These are phyloP conservation scores for Tribolium freemani DNA, from an alignment of 2,888 invertebrate genomes.

Conservation along the genomic window DNA sequence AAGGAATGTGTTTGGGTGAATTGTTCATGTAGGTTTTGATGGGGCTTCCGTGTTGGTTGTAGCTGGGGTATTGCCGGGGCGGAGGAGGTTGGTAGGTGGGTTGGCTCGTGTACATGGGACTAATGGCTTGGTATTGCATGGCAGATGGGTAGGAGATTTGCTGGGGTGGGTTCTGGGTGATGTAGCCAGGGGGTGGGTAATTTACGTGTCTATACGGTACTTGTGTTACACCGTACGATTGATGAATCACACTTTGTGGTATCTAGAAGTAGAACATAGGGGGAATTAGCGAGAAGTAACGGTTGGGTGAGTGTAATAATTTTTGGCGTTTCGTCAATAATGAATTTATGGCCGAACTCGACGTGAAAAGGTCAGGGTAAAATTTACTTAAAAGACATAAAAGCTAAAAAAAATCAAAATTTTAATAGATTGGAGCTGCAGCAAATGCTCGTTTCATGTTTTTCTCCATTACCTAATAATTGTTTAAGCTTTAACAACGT, in stretches of 20 bases:
- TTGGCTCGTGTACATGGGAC: slow-evolving; percentile 60
- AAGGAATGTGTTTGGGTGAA: slow-evolving; percentile 62
- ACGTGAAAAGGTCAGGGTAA: neutral
- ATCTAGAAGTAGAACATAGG: slow-evolving; percentile 52
- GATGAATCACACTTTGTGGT: slow-evolving; percentile 65
- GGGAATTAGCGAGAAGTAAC: neutral
- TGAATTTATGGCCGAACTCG: neutral
- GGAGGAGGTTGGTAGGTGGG: slow-evolving; percentile 55
- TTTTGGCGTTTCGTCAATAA: neutral
- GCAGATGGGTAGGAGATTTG: slow-evolving; percentile 58
- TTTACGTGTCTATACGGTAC: slow-evolving; percentile 55
- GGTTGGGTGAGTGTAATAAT: neutral
- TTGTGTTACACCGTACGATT: slow-evolving; percentile 64
- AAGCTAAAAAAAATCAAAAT: too few relatives aligned
- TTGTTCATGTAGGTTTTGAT: slow-evolving; percentile 56
- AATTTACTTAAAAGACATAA: too few relatives aligned
- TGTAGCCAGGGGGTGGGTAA: slow-evolving; percentile 52
- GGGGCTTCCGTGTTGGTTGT: slow-evolving; percentile 59
- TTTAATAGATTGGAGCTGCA: too few relatives aligned
- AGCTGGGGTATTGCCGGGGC: slow-evolving; percentile 57
- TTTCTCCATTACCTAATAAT: too few relatives aligned
- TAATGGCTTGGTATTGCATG: slow-evolving; percentile 64
- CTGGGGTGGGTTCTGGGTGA: slow-evolving; percentile 52
- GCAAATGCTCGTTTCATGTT: too few relatives aligned
- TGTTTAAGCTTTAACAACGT: too few relatives aligned